These are phyloP conservation scores for Periplaneta americana DNA, from an alignment of 1,140 invertebrate species.

Conservation along the genomic window DNA sequence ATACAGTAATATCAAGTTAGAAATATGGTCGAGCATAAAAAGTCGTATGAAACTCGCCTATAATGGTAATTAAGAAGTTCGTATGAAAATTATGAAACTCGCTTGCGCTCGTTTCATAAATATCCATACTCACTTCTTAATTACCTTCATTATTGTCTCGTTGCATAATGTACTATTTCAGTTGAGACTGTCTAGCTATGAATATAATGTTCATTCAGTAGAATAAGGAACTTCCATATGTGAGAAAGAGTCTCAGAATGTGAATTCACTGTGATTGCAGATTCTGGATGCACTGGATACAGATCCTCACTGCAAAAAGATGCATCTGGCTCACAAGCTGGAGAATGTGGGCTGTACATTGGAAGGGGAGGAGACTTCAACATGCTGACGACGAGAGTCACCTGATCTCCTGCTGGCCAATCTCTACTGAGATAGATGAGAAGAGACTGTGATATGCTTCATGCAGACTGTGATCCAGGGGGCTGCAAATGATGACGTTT, in stretches of 20 bases:
- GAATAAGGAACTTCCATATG: no score
- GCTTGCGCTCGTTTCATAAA: no score
- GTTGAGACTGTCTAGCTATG: no score
- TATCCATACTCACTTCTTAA: no score
- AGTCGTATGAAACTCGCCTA: no score
- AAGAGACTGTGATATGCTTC: slow-evolving; percentile 18
- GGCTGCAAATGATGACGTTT: slow-evolving; percentile 2
- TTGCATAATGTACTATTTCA: no score
- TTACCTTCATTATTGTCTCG: no score
- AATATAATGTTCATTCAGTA: no score
- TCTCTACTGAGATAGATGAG: slow-evolving; percentile 12
- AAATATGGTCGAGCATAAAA: no score
- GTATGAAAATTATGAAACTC: no score
- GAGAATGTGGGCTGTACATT: slow-evolving; percentile 86
- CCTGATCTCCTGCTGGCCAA: slow-evolving; percentile 40
- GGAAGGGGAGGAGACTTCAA: slow-evolving; percentile 63
- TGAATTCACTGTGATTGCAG: slow-evolving; percentile 36
- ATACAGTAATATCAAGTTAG: no score
- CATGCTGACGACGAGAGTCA: slow-evolving; percentile 47
- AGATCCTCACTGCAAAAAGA: slow-evolving; percentile 75
- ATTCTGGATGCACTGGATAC: slow-evolving; percentile 76
- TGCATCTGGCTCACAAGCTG: slow-evolving; percentile 82
- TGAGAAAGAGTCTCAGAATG: neutral
- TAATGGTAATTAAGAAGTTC: no score
- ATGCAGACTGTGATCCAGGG: slow-evolving; percentile 13